Conservation (phyloP, 2,797 vertebrate genomes). For the Spondyliosoma cantharus region DNA sequence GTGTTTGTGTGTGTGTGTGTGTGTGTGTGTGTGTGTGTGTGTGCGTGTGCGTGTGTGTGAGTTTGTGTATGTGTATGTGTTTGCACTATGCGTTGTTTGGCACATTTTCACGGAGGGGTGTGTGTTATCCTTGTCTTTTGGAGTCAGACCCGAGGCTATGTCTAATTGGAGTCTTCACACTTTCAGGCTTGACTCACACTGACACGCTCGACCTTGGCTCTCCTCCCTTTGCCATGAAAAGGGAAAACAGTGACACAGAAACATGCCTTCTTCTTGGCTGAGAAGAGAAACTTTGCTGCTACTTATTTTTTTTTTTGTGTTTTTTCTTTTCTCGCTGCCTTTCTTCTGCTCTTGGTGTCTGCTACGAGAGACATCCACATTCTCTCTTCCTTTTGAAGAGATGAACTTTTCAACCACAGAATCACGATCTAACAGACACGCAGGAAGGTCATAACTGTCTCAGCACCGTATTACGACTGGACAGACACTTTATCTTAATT, state of each 20-base stretch:
- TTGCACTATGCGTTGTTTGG: slow-evolving; percentile 81
- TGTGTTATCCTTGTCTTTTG: slow-evolving; percentile 85
- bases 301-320: slow-evolving; percentile 61
- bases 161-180: slow-evolving; percentile 89
- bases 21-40: slow-evolving; percentile 44
- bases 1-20: slow-evolving; percentile 47
- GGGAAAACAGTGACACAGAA: slow-evolving; percentile 80
- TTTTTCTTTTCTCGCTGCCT: slow-evolving; percentile 36
- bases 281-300: slow-evolving; percentile 74
- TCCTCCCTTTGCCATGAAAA: slow-evolving; percentile 82
- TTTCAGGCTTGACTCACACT: slow-evolving; percentile 85
- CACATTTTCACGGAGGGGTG: slow-evolving; percentile 82
- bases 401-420: slow-evolving; percentile 79
- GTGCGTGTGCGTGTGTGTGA: no score
- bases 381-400: slow-evolving; percentile 55
- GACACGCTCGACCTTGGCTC: slow-evolving; percentile 85
- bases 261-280: slow-evolving; percentile 74
- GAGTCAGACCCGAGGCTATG: slow-evolving; percentile 85
- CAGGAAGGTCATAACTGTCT: slow-evolving; percentile 73
- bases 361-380: slow-evolving; percentile 49
- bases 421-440: slow-evolving; percentile 65
- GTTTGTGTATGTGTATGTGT: slow-evolving; percentile 54
- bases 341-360: slow-evolving; percentile 58
- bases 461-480: slow-evolving; percentile 34
- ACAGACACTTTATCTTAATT: slow-evolving; percentile 55